A percentile compares a stretch with the other conserved stretches of the same genome.
Conservation (phyloP, 2,113 vertebrate species). For the Saccopteryx leptura region DNA sequence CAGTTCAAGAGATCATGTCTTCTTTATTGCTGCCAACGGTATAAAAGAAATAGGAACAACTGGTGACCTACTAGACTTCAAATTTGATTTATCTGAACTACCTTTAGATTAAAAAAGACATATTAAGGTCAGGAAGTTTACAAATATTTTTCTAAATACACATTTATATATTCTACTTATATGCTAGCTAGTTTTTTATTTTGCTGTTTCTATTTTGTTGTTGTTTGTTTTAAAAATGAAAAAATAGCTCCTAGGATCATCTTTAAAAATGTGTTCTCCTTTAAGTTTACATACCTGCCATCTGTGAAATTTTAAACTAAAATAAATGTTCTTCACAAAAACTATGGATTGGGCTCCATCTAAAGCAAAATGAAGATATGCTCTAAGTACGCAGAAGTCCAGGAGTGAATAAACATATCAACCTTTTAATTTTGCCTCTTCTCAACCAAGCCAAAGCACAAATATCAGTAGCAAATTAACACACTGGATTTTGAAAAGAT, state of each 20-base stretch:
- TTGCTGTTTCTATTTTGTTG: background rate
- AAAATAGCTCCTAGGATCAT: background rate
- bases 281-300: background rate
- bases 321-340: background rate
- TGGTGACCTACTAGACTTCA: background rate
- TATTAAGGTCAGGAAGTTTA: background rate
- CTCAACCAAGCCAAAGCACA: background rate
- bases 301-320: conserved; percentile 13
- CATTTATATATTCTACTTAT: background rate
- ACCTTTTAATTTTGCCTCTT: background rate
- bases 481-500: background rate
- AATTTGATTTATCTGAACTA: conserved; percentile 22
- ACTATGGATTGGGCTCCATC: background rate
- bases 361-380: background rate
- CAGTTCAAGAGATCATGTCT: background rate
- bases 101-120: background rate
- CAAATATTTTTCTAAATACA: conserved; percentile 44
- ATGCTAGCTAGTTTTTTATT: background rate
- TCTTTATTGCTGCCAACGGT: background rate
- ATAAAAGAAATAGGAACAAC: conserved; percentile 7
- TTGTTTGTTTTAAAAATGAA: background rate
- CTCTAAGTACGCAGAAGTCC: background rate
- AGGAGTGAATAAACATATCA: background rate
- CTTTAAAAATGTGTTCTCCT: background rate
- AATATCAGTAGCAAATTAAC: background rate